Percentiles rank a stretch among this genome's conserved stretches.
These are phyloP conservation scores for Mixornis gularis DNA, from an alignment of 2,113 vertebrate species.

Conservation along the genomic window DNA sequence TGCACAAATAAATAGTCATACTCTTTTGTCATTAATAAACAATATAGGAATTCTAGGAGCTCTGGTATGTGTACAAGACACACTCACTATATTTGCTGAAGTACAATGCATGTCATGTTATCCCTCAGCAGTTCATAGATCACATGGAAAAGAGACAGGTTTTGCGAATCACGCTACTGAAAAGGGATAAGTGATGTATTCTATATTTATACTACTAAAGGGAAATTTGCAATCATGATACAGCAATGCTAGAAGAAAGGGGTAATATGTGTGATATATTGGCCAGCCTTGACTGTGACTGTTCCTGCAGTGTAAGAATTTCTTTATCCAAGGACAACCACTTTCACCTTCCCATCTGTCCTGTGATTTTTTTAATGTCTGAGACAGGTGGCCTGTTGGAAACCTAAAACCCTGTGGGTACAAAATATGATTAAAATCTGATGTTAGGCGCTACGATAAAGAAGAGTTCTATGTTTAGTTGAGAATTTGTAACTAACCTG, in stretches of 20 bases:
- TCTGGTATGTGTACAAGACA: neutral
- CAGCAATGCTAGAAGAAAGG: slow-evolving; percentile 48
- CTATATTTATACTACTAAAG: slow-evolving; percentile 56
- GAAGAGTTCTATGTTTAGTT: slow-evolving; percentile 72
- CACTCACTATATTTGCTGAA: neutral
- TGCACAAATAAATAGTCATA: slow-evolving; percentile 26
- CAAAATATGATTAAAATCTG: slow-evolving; percentile 88
- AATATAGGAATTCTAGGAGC: neutral
- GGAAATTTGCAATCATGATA: slow-evolving; percentile 55
- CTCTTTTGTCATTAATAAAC: neutral
- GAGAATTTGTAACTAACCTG: slow-evolving; percentile 70
- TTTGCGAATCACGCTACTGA: slow-evolving; percentile 9
- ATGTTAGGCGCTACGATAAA: slow-evolving; percentile 75
- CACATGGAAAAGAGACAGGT: slow-evolving; percentile 38
- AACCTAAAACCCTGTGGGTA: slow-evolving; percentile 83
- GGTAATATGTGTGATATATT: slow-evolving; percentile 53
- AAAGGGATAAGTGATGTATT: slow-evolving; percentile 53
- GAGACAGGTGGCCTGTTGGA: slow-evolving; percentile 86
- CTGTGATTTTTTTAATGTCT: slow-evolving; percentile 83
- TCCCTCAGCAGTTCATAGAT: slow-evolving; percentile 23
- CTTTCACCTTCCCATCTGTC: slow-evolving; percentile 89
- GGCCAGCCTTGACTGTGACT: slow-evolving; percentile 65
- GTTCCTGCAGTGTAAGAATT: slow-evolving; percentile 71
- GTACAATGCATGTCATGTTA: slow-evolving; percentile 12
- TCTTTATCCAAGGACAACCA: slow-evolving; percentile 85